These are phyloP conservation scores for Oriolus oriolus DNA, from an alignment of 2,113 vertebrate genomes.

Conservation along the genomic window DNA sequence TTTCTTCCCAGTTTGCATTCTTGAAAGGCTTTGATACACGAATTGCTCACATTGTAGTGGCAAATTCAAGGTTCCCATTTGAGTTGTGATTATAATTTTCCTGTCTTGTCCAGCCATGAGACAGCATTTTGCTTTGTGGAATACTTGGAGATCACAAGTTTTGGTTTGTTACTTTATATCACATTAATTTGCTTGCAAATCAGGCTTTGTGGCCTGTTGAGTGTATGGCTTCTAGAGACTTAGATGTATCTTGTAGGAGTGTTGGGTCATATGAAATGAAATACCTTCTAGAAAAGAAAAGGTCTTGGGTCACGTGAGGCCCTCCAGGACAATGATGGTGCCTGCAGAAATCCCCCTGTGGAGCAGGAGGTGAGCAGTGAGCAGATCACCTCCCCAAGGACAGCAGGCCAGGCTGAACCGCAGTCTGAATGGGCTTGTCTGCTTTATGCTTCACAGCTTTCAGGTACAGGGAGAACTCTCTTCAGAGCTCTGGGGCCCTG, in stretches of 20 bases:
- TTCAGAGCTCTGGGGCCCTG: background rate
- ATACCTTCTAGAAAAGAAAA: background rate
- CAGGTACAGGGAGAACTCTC: too few species aligned
- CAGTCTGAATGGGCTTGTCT: background rate
- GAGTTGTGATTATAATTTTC: background rate
- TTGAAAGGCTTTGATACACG: background rate
- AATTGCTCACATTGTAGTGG: background rate
- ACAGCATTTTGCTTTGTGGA: background rate
- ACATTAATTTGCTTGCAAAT: background rate
- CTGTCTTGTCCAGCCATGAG: background rate
- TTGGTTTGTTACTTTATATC: background rate
- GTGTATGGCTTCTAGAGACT: background rate
- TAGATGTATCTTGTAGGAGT: rapidly evolving
- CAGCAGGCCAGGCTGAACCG: background rate
- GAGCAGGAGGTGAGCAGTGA: background rate
- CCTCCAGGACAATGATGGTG: background rate
- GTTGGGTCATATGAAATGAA: background rate
- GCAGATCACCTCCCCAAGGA: background rate
- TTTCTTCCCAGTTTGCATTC: background rate
- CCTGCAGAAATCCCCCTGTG: background rate
- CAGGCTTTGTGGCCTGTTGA: background rate
- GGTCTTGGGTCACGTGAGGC: background rate
- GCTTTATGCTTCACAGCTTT: background rate
- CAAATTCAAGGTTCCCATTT: background rate
- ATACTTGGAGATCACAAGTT: background rate